phyloP scores from a whole-genome alignment of 2,113 vertebrate species.

The Lycocorax pyrrhopterus region DNA sequence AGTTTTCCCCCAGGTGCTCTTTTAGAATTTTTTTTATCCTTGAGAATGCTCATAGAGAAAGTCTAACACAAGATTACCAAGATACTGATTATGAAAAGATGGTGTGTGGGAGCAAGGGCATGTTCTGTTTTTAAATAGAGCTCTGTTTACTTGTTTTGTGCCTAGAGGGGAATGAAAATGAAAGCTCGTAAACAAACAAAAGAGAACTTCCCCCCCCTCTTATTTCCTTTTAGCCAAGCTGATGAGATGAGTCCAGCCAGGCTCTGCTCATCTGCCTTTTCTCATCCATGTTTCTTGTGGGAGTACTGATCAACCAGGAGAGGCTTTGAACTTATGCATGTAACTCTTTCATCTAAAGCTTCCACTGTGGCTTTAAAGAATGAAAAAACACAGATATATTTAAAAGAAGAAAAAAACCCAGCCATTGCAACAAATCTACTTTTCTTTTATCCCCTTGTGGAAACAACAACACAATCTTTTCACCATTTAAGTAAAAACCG shows the following conservation, averaged over 20 bases:
- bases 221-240: neutral
- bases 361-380: constrained; percentile 14
- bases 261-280: neutral
- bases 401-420: neutral
- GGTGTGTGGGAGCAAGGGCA: neutral
- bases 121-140: neutral
- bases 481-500: neutral
- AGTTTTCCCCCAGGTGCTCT: neutral
- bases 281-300: neutral
- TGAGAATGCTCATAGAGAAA: neutral
- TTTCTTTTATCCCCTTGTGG: neutral
- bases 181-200: constrained; percentile 21
- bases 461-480: neutral
- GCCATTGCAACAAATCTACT: neutral
- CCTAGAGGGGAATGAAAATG: constrained; percentile 15
- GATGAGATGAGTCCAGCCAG: neutral
- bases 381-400: neutral
- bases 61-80: neutral
- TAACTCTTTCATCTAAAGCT: constrained; percentile 39
- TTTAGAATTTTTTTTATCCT: neutral
- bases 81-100: neutral
- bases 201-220: neutral
- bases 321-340: constrained; percentile 44
- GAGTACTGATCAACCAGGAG: constrained; percentile 19
- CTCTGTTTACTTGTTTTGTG: neutral